Conservation (phyloP, 2,113 vertebrate species). For the Anguilla rostrata region DNA sequence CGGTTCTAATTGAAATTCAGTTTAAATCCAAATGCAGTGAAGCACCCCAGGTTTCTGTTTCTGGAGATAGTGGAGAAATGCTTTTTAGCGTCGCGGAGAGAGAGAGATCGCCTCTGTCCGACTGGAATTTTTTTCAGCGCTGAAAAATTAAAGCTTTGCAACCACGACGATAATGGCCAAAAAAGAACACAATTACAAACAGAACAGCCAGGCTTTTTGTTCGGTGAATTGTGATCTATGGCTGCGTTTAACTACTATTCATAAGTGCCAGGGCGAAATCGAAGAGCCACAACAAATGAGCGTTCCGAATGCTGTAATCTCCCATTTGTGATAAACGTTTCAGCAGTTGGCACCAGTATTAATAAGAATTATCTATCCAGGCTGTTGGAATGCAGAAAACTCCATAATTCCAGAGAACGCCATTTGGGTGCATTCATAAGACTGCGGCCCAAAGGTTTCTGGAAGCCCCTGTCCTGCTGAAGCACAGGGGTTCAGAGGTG, state of each 20-base stretch:
- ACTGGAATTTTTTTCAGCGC: background rate
- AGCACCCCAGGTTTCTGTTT: background rate
- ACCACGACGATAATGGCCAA: background rate
- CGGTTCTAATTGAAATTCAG: slow-evolving; percentile 20
- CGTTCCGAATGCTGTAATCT: background rate
- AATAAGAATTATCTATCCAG: background rate
- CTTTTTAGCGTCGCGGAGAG: background rate
- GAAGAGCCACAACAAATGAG: background rate
- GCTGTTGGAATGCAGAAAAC: background rate
- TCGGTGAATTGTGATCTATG: background rate
- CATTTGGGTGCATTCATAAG: background rate
- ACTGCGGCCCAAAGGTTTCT: background rate
- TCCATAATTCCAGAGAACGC: background rate
- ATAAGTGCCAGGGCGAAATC: background rate
- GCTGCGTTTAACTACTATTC: background rate
- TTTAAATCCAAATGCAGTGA: slow-evolving; percentile 5
- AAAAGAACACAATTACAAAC: background rate
- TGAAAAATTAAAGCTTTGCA: background rate
- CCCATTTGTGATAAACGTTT: background rate
- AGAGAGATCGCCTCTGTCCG: background rate
- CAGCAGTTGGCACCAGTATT: background rate
- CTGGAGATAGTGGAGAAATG: background rate
- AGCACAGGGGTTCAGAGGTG: background rate
- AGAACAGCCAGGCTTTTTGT: background rate
- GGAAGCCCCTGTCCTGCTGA: background rate